These are phyloP conservation scores for Mobula birostris DNA, from an alignment of 2,113 vertebrate species.

Conservation along the genomic window DNA sequence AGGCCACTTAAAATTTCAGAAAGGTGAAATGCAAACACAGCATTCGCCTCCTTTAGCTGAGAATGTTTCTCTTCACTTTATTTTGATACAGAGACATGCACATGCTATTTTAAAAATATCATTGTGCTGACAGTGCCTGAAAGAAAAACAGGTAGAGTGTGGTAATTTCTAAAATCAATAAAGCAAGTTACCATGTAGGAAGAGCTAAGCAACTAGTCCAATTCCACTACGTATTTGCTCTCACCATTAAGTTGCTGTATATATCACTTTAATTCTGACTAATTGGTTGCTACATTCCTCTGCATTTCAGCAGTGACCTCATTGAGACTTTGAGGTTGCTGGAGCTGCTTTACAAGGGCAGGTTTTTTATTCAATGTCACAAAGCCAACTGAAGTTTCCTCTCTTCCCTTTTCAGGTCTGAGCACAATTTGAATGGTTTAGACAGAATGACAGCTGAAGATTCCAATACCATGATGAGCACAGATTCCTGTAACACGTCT, in stretches of 20 bases:
- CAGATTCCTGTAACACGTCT: conserved; percentile 59
- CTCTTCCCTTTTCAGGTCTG: conserved; percentile 53
- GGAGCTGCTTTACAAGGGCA: not conserved
- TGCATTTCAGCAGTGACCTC: not conserved
- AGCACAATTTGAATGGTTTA: conserved; percentile 75
- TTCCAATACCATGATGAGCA: conserved; percentile 79
- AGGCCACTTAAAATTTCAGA: not conserved
- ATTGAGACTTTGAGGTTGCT: not conserved
- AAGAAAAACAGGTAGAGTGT: not conserved
- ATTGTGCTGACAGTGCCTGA: not conserved
- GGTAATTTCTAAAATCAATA: not conserved
- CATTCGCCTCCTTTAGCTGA: not conserved
- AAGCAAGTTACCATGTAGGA: not conserved
- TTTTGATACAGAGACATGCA: not conserved
- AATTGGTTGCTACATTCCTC: not conserved
- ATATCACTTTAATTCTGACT: not conserved
- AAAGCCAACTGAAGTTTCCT: conserved; percentile 25
- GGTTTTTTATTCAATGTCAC: not conserved
- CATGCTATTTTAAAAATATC: not conserved
- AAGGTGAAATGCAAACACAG: not conserved
- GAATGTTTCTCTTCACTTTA: not conserved
- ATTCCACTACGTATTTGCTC: not conserved
- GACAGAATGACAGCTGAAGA: conserved; percentile 97
- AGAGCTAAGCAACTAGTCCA: not conserved
- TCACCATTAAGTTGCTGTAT: not conserved